Evolutionary conservation across 2,888 invertebrate genomes (phyloP), one percentile per base, ranked within the genome.

Genomic region (Acrobasis consociella): DNA sequence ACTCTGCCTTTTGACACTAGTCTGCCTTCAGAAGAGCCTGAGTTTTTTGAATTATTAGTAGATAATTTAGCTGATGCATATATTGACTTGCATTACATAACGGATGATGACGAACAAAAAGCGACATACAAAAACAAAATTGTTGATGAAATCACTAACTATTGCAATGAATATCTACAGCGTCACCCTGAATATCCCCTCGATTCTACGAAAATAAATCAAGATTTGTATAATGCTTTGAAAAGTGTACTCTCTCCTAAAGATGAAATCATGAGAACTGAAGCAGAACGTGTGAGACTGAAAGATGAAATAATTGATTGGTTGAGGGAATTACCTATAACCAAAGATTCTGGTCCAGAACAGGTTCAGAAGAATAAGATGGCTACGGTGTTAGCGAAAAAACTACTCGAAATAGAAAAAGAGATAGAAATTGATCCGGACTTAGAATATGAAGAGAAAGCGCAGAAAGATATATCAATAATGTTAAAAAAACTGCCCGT

Each of bases 51-150:
- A 66, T 58, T 75, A 7, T 66, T 87, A 1, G 86, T 83, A 75
- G 83, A 86, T 46, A 76, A 75, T 62, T 59, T 89, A 51, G 82
- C 80, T 13, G 85, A 89, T 60, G 83, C 86, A 13, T 89, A 81
- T 66, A 78, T 89, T 11, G 80, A 80, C 61, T 71, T 88, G 58
- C 74, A 81, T 66, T 82, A 76, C 67, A 64, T 75, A 2, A 73
- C 75, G 9, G 67, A 69, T 1, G 69, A 81, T 58, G 67, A 73
- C 37, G 66, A 73, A 22, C 62, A 72, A 53, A 78, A 68, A 68
- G 64, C 67, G 2, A 76, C 72, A 66, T 78, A 77, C 10, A 82
- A 75, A 66, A 67, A 64, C 5, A 82, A 79, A 71, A 79, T 89
- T 31, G 65, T 64, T 0, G 66, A 78, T 37, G 79, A 77, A 72